Conservation (phyloP, 2,888 invertebrate genomes). For the Chamaedrilus cognettii region DNA sequence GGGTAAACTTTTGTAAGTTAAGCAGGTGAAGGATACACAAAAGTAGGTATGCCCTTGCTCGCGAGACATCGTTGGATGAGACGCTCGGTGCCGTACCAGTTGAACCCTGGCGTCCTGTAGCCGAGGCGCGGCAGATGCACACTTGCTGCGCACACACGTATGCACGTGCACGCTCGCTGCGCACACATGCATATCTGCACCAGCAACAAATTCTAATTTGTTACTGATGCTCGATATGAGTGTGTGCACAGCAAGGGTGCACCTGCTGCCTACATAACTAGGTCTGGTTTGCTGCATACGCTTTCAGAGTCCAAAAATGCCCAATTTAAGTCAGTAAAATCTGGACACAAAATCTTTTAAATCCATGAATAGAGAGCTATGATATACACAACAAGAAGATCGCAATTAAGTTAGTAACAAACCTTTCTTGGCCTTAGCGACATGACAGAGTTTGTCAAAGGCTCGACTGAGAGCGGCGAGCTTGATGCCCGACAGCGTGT, state of each 20-base stretch:
- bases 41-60: slow-evolving; percentile 52
- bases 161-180: background rate
- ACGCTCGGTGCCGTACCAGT: slow-evolving; percentile 60
- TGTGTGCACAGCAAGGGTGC: no score
- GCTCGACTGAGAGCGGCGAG: slow-evolving; percentile 47
- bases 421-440: slow-evolving; percentile 51
- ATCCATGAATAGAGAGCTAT: background rate
- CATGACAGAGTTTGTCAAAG: slow-evolving; percentile 46
- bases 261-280: no score
- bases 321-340: no score
- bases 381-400: slow-evolving; percentile 2
- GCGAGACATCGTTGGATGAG: slow-evolving; percentile 56
- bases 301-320: no score
- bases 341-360: background rate
- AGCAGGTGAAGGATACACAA: slow-evolving; percentile 57
- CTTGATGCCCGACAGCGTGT: slow-evolving; percentile 52
- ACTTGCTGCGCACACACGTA: slow-evolving; percentile 43
- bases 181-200: no score
- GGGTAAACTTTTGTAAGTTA: no score
- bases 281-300: no score
- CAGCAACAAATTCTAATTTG: no score
- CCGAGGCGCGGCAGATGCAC: slow-evolving; percentile 60
- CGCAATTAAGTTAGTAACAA: background rate
- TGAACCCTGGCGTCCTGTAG: slow-evolving; percentile 56
- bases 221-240: no score